phyloP scores from a whole-genome alignment of 30 jellyfish, hydroid and myxozoan genomes.

The Aurelia aurita complex sp. Pacific region DNA sequence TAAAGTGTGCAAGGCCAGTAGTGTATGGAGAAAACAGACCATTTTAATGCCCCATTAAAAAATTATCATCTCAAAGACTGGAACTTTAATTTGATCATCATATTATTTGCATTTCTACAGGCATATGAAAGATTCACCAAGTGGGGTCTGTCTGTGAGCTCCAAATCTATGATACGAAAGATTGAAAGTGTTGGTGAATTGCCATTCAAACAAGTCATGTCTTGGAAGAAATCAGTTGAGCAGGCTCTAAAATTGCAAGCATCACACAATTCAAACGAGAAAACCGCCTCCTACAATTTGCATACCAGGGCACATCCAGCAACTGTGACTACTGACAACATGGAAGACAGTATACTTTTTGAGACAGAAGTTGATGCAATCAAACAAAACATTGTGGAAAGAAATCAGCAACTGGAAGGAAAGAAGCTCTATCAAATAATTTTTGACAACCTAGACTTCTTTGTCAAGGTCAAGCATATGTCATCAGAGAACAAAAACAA shows the following conservation, averaged over 20 bases:
- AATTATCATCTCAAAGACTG: background rate
- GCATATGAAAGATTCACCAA: conserved; percentile 12
- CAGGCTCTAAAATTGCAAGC: background rate
- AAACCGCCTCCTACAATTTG: too few relatives aligned
- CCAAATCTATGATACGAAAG: conserved; percentile 1
- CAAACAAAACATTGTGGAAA: background rate
- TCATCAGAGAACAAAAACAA: conserved; percentile 9
- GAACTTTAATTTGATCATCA: conserved; percentile 4
- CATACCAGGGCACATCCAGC: too few relatives aligned
- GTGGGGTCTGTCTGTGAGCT: conserved; percentile 14
- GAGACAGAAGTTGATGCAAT: background rate
- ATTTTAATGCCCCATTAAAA: too few relatives aligned
- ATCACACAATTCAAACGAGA: background rate
- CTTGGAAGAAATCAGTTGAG: conserved; percentile 16
- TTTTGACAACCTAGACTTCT: conserved; percentile 15
- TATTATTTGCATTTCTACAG: background rate
- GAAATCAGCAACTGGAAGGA: conserved; percentile 12
- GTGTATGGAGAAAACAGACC: too few relatives aligned
- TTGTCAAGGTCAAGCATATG: conserved; percentile 12
- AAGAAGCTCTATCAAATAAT: conserved; percentile 12
- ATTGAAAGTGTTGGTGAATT: conserved; percentile 9
- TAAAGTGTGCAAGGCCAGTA: too few relatives aligned
- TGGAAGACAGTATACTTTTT: background rate
- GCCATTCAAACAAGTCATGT: conserved; percentile 2
- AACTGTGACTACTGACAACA: too few relatives aligned